Evolutionary conservation across 2,797 vertebrate species (phyloP), one percentile per base, ranked within the genome.

Genomic region (Eremophila alpestris): DNA sequence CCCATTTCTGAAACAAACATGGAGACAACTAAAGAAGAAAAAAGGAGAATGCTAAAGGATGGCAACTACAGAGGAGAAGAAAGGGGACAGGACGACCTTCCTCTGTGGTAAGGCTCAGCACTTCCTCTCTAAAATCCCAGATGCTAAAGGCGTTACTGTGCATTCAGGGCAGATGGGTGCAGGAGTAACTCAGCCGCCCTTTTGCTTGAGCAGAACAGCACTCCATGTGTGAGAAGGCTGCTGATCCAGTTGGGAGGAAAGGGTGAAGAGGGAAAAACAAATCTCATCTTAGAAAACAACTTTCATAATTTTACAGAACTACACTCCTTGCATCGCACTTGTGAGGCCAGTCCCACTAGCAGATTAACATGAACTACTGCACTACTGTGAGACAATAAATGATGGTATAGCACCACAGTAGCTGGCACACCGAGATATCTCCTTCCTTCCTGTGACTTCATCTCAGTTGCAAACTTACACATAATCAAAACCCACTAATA

Each of bases 71-170:
- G 32, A 45, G 76, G 73, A 88, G 86, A 89, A 91, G 79, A 87
- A 92, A 92, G 60, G 26, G 68, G 95, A 94, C 73, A 90, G 27
- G 79, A 83, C 81, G 36, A 98, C 97, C 97, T 94, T 98, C 98
- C 91, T 98, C 97, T 36, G 96, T 79, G 34, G 97, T 97, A 94
- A 98, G 97, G 68, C 96, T 97, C 16, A 96, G 97, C 2, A 84
- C 96, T 96, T 98, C 98, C 65, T 92, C 90, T 52, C 98, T 97
- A 95, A 98, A 98, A 97, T 98, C 97, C 97, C 98, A 98, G 85
- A 96, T 97, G 36, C 97, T 98, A 77, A 97, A 98, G 78, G 93
- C 65, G 34, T 97, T 97, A 98, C 96, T 98, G 88, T 97, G 97
- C 2, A 84, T 98, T 87, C 51, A 64, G 23, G 98, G 98, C 69